Percentiles rank a stretch among this genome's conserved stretches.
phyloP scores from a whole-genome alignment of 2,888 invertebrate genomes.

The Chironomus riparius region DNA sequence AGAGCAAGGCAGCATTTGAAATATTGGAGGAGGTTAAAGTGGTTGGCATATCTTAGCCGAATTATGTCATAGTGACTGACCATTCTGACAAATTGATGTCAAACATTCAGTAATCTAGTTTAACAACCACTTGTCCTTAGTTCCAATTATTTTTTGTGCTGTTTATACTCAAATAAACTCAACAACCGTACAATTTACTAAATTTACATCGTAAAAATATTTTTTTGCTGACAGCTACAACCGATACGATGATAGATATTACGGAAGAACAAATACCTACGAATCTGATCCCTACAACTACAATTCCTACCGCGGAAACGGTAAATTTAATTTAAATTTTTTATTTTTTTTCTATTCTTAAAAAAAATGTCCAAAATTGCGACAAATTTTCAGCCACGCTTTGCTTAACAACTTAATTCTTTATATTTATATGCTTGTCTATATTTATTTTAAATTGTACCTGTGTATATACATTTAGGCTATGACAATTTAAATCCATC shows the following conservation, averaged over 20 bases:
- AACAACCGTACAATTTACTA: background rate
- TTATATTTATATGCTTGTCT: constrained; percentile 14
- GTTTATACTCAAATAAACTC: no score
- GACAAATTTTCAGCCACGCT: constrained; percentile 1
- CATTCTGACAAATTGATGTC: background rate
- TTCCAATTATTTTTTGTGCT: no score
- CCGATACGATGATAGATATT: constrained; percentile 28
- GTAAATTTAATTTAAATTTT: constrained; percentile 8
- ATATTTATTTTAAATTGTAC: constrained; percentile 28
- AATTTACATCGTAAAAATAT: background rate
- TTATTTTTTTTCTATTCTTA: background rate
- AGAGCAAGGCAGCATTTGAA: no score
- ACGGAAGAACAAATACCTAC: constrained; percentile 30
- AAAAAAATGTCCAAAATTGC: background rate
- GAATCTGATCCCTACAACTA: constrained; percentile 16
- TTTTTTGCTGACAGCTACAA: background rate
- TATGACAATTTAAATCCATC: constrained; percentile 39
- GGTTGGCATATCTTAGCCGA: background rate
- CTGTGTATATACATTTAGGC: constrained; percentile 35
- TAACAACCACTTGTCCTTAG: no score
- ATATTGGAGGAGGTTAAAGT: no score
- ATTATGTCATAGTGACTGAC: background rate
- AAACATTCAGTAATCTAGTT: no score
- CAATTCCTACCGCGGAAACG: constrained; percentile 25
- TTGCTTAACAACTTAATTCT: constrained; percentile 15